A percentile compares a stretch with the other conserved stretches of the same genome.
phyloP scores from a whole-genome alignment of 1,140 invertebrate genomes.

The Drosophila erecta region DNA sequence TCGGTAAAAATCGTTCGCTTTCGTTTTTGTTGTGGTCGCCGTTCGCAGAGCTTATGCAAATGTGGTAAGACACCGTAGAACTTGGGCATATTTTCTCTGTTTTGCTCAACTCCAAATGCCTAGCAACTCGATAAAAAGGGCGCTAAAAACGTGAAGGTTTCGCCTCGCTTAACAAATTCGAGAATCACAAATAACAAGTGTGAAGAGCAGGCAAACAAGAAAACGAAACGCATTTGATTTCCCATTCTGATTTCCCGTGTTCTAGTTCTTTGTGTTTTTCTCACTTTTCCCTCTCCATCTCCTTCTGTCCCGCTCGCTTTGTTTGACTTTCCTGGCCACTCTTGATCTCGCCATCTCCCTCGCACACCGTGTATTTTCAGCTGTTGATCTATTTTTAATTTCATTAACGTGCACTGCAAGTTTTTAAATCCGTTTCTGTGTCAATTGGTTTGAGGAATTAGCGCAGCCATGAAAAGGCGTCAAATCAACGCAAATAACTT shows the following conservation, averaged over 20 bases:
- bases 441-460: slow-evolving; percentile 42
- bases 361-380: slow-evolving; percentile 53
- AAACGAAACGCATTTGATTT: slow-evolving; percentile 24
- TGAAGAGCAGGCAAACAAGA: slow-evolving; percentile 51
- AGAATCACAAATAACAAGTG: slow-evolving; percentile 41
- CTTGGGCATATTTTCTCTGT: slow-evolving; percentile 24
- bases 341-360: slow-evolving; percentile 17
- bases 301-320: slow-evolving; percentile 17
- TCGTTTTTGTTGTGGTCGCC: slow-evolving; percentile 51
- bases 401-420: slow-evolving; percentile 61
- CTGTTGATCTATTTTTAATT: slow-evolving; percentile 75
- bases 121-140: slow-evolving; percentile 36
- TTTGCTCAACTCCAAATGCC: slow-evolving; percentile 28
- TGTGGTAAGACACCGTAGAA: slow-evolving; percentile 61
- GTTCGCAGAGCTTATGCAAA: slow-evolving; percentile 71
- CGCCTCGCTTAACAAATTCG: slow-evolving; percentile 39
- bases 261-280: slow-evolving; percentile 42
- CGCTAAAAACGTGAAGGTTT: slow-evolving; percentile 18
- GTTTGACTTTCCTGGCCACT: slow-evolving; percentile 33
- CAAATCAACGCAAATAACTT: slow-evolving; percentile 48
- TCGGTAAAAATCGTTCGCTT: slow-evolving; percentile 28
- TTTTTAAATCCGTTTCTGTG: slow-evolving; percentile 36
- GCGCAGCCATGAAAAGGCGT: slow-evolving; percentile 10
- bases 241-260: slow-evolving; percentile 46
- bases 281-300: background rate